phyloP scores from a whole-genome alignment of 2,888 invertebrate species.

The Eutolmus rufibarbis region DNA sequence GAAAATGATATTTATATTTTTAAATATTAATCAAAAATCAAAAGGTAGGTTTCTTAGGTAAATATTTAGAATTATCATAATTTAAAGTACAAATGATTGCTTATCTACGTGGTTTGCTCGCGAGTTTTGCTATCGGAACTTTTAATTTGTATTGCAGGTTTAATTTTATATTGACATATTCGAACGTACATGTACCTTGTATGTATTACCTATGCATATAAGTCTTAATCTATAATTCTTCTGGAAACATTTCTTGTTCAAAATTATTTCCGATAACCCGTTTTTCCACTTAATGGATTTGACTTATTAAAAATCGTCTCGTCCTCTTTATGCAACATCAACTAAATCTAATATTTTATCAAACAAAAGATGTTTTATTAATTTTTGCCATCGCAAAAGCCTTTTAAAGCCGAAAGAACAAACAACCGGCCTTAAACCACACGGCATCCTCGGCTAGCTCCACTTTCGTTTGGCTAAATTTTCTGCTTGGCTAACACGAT shows the following conservation, averaged over 20 bases:
- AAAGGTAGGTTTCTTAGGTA: no score
- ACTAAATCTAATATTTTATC: not conserved
- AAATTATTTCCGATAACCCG: not conserved
- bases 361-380: not conserved
- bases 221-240: not conserved
- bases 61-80: no score
- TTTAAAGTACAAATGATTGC: no score
- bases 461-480: not conserved
- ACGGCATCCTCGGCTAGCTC: not conserved
- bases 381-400: not conserved
- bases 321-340: not conserved
- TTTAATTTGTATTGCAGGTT: not conserved
- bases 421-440: not conserved
- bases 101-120: no score
- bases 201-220: no score
- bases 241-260: not conserved
- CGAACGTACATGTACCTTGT: not conserved
- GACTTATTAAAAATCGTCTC: not conserved
- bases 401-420: not conserved
- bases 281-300: not conserved
- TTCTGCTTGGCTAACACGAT: not conserved
- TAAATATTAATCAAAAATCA: no score
- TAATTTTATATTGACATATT: not conserved
- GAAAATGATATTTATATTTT: no score
- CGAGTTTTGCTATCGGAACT: not conserved